Evolutionary conservation across 2,797 vertebrate species (phyloP).

Genomic region (Neosilurus hyrtlii): DNA sequence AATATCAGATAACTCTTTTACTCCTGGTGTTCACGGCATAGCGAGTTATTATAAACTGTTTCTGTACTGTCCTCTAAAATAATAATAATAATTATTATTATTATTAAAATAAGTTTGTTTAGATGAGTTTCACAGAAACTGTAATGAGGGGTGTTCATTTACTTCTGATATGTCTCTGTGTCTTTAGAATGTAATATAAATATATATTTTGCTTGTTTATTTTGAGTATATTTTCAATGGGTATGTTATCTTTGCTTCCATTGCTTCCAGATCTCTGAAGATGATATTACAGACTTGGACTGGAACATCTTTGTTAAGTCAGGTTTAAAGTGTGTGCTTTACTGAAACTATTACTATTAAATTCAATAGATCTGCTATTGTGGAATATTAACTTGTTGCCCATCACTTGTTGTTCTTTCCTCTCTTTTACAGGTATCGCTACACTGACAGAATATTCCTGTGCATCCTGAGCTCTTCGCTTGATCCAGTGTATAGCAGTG

Average conservation of each 20-base stretch:
- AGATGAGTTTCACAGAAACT: too few relatives aligned
- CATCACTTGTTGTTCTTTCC: neutral
- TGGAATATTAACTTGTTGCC: neutral
- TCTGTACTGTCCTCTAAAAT: too few relatives aligned
- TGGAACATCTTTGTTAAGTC: conserved; percentile 87
- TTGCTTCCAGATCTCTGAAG: conserved; percentile 65
- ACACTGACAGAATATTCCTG: conserved; percentile 77
- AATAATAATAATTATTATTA: too few relatives aligned
- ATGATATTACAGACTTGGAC: conserved; percentile 73
- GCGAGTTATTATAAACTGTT: too few relatives aligned
- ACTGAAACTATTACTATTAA: neutral
- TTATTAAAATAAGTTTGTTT: too few relatives aligned
- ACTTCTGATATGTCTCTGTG: too few relatives aligned
- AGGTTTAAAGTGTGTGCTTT: conserved; percentile 85
- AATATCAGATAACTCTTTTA: too few relatives aligned
- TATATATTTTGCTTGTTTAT: neutral
- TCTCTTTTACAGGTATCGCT: conserved; percentile 77
- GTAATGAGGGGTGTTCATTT: too few relatives aligned
- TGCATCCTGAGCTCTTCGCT: conserved; percentile 68
- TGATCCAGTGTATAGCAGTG: conserved; percentile 69
- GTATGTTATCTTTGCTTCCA: neutral
- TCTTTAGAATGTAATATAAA: too few relatives aligned
- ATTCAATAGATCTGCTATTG: neutral
- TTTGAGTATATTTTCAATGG: neutral
- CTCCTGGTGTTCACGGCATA: too few relatives aligned